Evolutionary conservation across 2,888 invertebrate species (phyloP).

Genomic region (Oscheius myriophilus): DNA sequence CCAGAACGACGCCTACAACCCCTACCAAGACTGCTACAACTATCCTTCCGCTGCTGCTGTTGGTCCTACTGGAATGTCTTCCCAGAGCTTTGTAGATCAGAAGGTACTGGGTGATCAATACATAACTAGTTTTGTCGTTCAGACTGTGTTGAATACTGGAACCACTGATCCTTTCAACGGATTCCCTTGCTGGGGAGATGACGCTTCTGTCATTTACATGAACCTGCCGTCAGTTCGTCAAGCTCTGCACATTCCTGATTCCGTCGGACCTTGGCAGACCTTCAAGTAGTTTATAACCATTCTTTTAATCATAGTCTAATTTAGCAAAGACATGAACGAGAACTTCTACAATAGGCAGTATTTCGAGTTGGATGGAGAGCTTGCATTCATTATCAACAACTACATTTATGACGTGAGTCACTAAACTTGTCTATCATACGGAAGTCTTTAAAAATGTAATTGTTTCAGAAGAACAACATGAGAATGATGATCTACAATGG

Average conservation of each 20-base stretch:
- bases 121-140: too few species aligned
- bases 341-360: constrained; percentile 40
- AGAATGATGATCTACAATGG: constrained; percentile 72
- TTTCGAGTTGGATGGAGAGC: constrained; percentile 40
- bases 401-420: constrained; percentile 33
- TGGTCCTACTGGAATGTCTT: background rate
- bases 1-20: constrained; percentile 48
- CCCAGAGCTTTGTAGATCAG: constrained; percentile 6
- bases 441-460: too few species aligned
- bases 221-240: constrained; percentile 59
- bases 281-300: constrained; percentile 35
- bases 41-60: constrained; percentile 7
- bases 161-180: constrained; percentile 59
- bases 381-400: constrained; percentile 36
- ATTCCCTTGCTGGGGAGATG: constrained; percentile 60
- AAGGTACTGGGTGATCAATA: background rate
- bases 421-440: background rate
- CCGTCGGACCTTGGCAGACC: constrained; percentile 42
- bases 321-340: constrained; percentile 42
- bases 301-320: constrained; percentile 4
- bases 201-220: constrained; percentile 57
- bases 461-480: constrained; percentile 34
- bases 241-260: constrained; percentile 61
- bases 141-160: constrained; percentile 45
- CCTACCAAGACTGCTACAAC: constrained; percentile 51